phyloP scores from a whole-genome alignment of 2,113 vertebrate genomes.

The Microcebus tavaratra region DNA sequence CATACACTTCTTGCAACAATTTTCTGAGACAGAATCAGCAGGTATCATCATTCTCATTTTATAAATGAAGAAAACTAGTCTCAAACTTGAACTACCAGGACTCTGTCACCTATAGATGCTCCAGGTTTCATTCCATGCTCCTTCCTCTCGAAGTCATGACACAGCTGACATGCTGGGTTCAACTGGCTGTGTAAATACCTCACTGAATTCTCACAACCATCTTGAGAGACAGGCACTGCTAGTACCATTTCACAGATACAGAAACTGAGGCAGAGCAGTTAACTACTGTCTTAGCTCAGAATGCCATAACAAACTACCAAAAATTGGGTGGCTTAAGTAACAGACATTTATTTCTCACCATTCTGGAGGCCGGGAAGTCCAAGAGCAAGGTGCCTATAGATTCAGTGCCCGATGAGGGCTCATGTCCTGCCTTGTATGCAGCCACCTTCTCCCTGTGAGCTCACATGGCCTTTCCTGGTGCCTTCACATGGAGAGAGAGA shows the following conservation, averaged over 20 bases:
- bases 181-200: background rate
- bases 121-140: background rate
- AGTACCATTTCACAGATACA: background rate
- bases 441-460: too few species aligned
- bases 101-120: background rate
- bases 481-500: background rate
- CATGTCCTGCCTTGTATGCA: background rate
- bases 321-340: background rate
- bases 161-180: background rate
- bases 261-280: background rate
- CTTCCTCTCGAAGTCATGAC: background rate
- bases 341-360: background rate
- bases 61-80: background rate
- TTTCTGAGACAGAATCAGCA: background rate
- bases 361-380: background rate
- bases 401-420: background rate
- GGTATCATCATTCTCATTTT: background rate
- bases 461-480: background rate
- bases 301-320: background rate
- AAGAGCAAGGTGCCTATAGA: background rate
- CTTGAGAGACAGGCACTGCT: background rate
- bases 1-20: background rate
- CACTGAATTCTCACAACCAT: background rate
- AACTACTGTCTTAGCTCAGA: background rate
- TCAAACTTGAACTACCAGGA: background rate